phyloP scores from a whole-genome alignment of 2,113 vertebrate genomes.

The Vidua chalybeata region DNA sequence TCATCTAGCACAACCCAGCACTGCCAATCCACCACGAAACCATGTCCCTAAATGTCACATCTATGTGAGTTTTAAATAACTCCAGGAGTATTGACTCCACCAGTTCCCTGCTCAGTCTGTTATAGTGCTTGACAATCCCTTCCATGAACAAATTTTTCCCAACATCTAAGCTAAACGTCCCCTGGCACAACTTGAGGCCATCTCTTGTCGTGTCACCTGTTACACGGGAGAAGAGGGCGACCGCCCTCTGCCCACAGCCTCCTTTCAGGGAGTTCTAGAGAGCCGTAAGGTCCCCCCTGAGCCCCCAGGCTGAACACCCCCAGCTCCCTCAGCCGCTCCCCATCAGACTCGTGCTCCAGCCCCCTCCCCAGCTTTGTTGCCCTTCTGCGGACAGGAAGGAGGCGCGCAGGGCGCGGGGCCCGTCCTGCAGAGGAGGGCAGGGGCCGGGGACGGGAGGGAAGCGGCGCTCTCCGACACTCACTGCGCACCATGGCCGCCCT shows the following conservation, averaged over 20 bases:
- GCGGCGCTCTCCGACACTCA: background rate
- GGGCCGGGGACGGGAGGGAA: background rate
- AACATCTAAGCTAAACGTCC: background rate
- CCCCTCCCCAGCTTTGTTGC: background rate
- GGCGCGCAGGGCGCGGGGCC: background rate
- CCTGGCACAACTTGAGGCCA: too few relatives aligned
- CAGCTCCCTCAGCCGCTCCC: background rate
- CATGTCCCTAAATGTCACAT: background rate
- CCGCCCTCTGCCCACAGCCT: background rate
- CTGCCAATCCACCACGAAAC: background rate
- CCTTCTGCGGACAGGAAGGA: too few relatives aligned
- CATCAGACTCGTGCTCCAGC: background rate
- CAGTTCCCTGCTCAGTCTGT: background rate
- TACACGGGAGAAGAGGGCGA: background rate
- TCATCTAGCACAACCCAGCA: background rate
- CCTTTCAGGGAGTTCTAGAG: accelerated
- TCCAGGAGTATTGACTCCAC: background rate
- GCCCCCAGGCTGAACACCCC: background rate
- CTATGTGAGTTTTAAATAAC: background rate
- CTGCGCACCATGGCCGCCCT: background rate
- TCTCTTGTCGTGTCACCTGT: background rate
- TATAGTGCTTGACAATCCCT: background rate
- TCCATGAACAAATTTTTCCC: background rate
- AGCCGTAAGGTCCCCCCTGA: background rate
- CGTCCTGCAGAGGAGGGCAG: background rate